Percentiles rank a stretch among this genome's conserved stretches.
These are phyloP conservation scores for Distichodus sexfasciatus DNA, from an alignment of 2,797 vertebrate genomes.

Conservation along the genomic window DNA sequence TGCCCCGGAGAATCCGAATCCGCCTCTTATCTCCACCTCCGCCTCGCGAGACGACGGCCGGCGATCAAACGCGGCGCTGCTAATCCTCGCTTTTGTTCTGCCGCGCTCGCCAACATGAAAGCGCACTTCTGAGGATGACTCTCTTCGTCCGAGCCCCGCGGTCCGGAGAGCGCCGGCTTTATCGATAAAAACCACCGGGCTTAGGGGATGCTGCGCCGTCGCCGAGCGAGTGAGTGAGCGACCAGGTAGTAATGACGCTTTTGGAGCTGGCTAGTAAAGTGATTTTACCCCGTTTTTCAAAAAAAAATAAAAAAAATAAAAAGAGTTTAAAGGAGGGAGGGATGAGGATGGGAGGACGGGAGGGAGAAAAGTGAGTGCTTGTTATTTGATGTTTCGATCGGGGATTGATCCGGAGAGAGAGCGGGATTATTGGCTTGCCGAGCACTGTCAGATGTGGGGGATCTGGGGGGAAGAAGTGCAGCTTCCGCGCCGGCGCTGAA, in stretches of 20 bases:
- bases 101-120: constrained; percentile 82
- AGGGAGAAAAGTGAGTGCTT: constrained; percentile 82
- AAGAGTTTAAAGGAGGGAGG: constrained; percentile 52
- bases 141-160: constrained; percentile 67
- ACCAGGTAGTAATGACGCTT: constrained; percentile 80
- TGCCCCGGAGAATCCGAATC: constrained; percentile 18
- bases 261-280: constrained; percentile 87
- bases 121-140: constrained; percentile 79
- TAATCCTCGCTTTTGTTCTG: constrained; percentile 84
- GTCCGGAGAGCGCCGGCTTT: constrained; percentile 70
- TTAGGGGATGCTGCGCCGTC: too few species aligned
- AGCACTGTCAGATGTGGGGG: constrained; percentile 97
- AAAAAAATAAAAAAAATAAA: too few species aligned
- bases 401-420: constrained; percentile 98
- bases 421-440: constrained; percentile 99
- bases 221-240: too few species aligned
- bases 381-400: constrained; percentile 99
- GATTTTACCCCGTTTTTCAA: too few species aligned
- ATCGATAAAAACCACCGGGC: constrained; percentile 68
- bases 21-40: constrained; percentile 27
- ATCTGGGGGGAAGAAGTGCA: constrained; percentile 96
- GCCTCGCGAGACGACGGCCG: constrained; percentile 58
- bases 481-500: constrained; percentile 87
- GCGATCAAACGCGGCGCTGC: constrained; percentile 71
- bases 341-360: constrained; percentile 47